phyloP scores from a whole-genome alignment of 1,140 invertebrate genomes.

The Drosophila pallidifrons region DNA sequence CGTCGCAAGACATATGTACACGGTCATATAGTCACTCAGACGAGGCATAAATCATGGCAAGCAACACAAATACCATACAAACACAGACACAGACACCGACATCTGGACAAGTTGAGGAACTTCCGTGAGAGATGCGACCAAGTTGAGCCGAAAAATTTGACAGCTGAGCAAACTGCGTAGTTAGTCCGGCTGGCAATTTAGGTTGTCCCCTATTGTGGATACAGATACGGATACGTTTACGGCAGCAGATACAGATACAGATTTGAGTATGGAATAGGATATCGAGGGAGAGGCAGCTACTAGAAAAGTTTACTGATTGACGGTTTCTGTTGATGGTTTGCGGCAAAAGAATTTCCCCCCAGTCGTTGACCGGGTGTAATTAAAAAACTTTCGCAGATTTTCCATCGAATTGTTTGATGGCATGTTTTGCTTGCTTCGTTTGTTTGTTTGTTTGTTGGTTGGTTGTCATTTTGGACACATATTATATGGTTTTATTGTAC shows the following conservation, averaged over 20 bases:
- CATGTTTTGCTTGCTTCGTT: conserved; percentile 32
- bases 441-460: conserved; percentile 42
- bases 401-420: conserved; percentile 30
- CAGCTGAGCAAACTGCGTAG: conserved; percentile 36
- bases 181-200: conserved; percentile 22
- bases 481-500: conserved; percentile 62
- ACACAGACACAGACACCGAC: conserved; percentile 8
- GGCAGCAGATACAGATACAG: conserved; percentile 4
- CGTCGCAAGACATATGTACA: conserved; percentile 51
- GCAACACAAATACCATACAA: conserved; percentile 28
- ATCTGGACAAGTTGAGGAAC: conserved; percentile 36
- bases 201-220: background rate
- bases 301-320: conserved; percentile 69
- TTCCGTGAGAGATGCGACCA: conserved; percentile 39
- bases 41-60: conserved; percentile 52
- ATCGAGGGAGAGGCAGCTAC: background rate
- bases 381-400: conserved; percentile 68
- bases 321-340: conserved; percentile 30
- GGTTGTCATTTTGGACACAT: conserved; percentile 36
- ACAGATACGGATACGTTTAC: background rate
- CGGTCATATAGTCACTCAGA: conserved; percentile 56
- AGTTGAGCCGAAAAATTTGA: conserved; percentile 45
- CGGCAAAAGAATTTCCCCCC: conserved; percentile 31
- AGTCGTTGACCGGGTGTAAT: conserved; percentile 47
- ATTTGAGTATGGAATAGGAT: conserved; percentile 16